Percentiles rank a stretch among this genome's conserved stretches.
Evolutionary conservation across 2,888 invertebrate species (phyloP).

Genomic region (Pammene aurita): DNA sequence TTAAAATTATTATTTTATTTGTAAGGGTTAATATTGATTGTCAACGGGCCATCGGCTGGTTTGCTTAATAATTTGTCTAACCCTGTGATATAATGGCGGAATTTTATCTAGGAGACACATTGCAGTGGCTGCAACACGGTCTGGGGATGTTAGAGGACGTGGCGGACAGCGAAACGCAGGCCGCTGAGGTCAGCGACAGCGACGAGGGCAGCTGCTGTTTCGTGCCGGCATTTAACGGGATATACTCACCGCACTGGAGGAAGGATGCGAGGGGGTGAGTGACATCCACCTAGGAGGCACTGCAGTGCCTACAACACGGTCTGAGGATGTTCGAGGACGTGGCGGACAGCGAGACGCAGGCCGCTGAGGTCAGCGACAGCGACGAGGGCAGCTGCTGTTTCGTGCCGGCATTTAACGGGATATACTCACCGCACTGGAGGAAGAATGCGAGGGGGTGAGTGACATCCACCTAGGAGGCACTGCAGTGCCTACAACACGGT

Average conservation of each 20-base stretch:
- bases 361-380: constrained; percentile 61
- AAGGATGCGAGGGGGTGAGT: constrained; percentile 91
- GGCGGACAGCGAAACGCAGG: constrained; percentile 85
- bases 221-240: constrained; percentile 98
- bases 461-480: constrained; percentile 85
- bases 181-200: constrained; percentile 61
- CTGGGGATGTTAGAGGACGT: constrained; percentile 88
- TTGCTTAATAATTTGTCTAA: not conserved
- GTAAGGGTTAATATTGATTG: no score
- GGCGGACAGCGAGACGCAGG: constrained; percentile 85
- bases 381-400: constrained; percentile 93
- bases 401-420: constrained; percentile 98
- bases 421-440: constrained; percentile 98
- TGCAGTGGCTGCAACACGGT: constrained; percentile 95
- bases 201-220: constrained; percentile 93
- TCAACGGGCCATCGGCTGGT: no score
- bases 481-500: constrained; percentile 95
- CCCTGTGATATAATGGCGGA: constrained; percentile 36
- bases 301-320: constrained; percentile 95
- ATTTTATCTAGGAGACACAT: constrained; percentile 85
- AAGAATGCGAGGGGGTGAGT: constrained; percentile 91
- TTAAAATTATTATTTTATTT: no score
- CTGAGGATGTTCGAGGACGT: constrained; percentile 88
- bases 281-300: constrained; percentile 85
- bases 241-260: constrained; percentile 98